Percentiles rank a stretch among this genome's conserved stretches.
phyloP scores from a whole-genome alignment of 1,140 invertebrate genomes.

The Orius laevigatus region DNA sequence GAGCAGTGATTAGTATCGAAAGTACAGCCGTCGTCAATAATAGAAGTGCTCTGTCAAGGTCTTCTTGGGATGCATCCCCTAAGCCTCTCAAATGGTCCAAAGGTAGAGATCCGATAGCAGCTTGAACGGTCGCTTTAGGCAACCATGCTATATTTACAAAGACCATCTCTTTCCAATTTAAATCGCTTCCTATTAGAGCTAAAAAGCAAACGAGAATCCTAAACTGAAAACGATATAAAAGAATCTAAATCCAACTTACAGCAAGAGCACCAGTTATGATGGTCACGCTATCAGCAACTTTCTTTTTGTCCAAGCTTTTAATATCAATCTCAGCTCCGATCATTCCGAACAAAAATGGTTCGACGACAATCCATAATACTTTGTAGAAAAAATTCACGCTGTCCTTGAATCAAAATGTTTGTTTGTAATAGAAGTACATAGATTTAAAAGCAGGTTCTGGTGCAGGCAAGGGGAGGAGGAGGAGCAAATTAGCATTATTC shows the following conservation, averaged over 20 bases:
- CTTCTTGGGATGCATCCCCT: neutral
- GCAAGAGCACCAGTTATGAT: conserved; percentile 9
- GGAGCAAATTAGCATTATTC: neutral
- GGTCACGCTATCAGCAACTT: neutral
- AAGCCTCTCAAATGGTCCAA: conserved; percentile 35
- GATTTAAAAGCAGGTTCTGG: no score
- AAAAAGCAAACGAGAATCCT: conserved; percentile 39
- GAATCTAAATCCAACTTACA: conserved; percentile 12
- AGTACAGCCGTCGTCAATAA: conserved; percentile 50
- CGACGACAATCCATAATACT: conserved; percentile 48
- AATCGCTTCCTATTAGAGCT: conserved; percentile 36
- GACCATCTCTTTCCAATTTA: conserved; percentile 43
- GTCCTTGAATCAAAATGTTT: no score
- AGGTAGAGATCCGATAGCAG: conserved; percentile 40
- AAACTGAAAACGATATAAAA: conserved; percentile 26
- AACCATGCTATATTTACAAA: conserved; percentile 57
- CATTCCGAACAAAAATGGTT: conserved; percentile 50
- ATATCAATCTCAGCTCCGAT: conserved; percentile 49
- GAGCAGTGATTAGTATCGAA: conserved; percentile 55
- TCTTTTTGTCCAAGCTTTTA: conserved; percentile 5
- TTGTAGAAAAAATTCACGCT: neutral
- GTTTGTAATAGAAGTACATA: no score
- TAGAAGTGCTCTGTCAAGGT: conserved; percentile 21
- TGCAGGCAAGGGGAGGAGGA: neutral
- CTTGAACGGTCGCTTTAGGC: conserved; percentile 58